phyloP scores from a whole-genome alignment of 2,113 vertebrate genomes.

The Alethe diademata region DNA sequence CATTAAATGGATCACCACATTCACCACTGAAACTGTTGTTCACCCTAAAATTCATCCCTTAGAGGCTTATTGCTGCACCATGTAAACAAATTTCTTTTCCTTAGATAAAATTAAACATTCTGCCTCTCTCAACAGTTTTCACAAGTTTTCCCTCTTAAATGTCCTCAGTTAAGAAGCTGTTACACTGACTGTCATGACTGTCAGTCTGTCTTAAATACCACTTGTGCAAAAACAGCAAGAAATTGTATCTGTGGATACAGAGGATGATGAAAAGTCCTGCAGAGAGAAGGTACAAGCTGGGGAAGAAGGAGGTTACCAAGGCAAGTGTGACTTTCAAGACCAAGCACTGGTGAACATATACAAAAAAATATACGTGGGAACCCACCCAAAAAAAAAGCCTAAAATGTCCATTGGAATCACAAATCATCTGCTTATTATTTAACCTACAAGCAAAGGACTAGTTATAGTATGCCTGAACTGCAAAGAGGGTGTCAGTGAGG shows the following conservation, averaged over 20 bases:
- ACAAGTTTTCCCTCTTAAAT: background rate
- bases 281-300: rapidly evolving
- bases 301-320: background rate
- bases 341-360: background rate
- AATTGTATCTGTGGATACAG: background rate
- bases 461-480: background rate
- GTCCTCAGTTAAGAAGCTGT: background rate
- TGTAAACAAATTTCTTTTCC: rapidly evolving
- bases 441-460: background rate
- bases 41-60: background rate
- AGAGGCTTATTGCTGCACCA: background rate
- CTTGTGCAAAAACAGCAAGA: background rate
- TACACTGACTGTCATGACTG: background rate
- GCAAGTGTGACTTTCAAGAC: background rate
- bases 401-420: background rate
- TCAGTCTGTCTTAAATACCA: background rate
- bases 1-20: background rate
- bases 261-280: background rate
- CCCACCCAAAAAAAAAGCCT: background rate
- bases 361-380: background rate
- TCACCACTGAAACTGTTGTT: background rate
- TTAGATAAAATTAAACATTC: background rate
- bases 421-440: background rate
- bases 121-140: background rate
- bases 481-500: background rate